phyloP scores from a whole-genome alignment of 2,888 invertebrate species.

The Chaitophorus viminalis region DNA sequence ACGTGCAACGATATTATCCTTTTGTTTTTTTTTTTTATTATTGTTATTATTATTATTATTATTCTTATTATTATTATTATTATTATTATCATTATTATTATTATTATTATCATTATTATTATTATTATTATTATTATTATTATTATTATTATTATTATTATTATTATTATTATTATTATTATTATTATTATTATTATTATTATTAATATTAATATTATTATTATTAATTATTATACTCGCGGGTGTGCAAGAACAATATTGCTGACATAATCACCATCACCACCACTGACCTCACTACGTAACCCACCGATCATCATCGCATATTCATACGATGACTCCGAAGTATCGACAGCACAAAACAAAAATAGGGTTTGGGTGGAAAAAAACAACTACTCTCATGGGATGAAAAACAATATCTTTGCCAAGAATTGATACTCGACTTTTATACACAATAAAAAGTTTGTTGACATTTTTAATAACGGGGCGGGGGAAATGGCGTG shows the following conservation, averaged over 20 bases:
- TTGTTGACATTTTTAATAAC: constrained; percentile 36
- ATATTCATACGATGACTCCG: background rate
- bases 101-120: no score
- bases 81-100: no score
- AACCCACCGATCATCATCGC: background rate
- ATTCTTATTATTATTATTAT: no score
- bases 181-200: no score
- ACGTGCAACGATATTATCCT: background rate
- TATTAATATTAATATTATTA: no score
- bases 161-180: no score
- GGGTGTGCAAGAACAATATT: constrained; percentile 11
- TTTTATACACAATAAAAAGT: constrained; percentile 8
- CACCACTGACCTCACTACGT: no score
- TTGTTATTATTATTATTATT: background rate
- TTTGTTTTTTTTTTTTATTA: constrained; percentile 16
- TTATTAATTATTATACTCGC: no score
- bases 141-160: no score
- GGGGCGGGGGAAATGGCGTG: background rate
- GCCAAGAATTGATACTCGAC: constrained; percentile 48
- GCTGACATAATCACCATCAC: no score
- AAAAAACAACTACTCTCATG: background rate
- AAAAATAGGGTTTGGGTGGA: background rate
- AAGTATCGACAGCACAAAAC: background rate
- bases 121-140: no score
- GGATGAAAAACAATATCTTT: constrained; percentile 24